A percentile compares a stretch with the other conserved stretches of the same genome.
Evolutionary conservation across 2,113 vertebrate genomes (phyloP).

Genomic region (Ellobius talpinus): DNA sequence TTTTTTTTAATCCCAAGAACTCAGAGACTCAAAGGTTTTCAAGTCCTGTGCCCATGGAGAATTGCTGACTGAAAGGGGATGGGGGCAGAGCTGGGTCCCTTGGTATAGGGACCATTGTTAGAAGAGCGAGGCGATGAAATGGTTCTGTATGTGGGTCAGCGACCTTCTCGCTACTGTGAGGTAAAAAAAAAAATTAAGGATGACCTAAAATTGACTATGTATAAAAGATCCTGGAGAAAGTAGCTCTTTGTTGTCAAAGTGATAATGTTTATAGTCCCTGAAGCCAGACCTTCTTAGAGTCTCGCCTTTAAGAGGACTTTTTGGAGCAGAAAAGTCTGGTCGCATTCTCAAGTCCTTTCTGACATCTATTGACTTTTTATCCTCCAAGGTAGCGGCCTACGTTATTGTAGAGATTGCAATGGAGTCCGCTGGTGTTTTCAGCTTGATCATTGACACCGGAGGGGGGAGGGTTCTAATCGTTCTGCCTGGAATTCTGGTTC

Average conservation of each 20-base stretch:
- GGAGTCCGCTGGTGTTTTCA: constrained; percentile 68
- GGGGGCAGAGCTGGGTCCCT: constrained; percentile 84
- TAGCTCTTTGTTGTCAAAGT: constrained; percentile 86
- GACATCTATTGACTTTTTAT: constrained; percentile 87
- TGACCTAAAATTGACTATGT: constrained; percentile 89
- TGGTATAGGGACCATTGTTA: constrained; percentile 87
- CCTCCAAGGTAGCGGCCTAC: constrained; percentile 81
- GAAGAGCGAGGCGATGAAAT: constrained; percentile 86
- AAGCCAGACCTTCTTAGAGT: constrained; percentile 86
- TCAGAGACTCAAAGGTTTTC: constrained; percentile 89
- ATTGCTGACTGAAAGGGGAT: constrained; percentile 84
- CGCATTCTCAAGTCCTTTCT: constrained; percentile 82
- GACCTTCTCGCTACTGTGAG: constrained; percentile 87
- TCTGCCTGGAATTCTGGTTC: constrained; percentile 44
- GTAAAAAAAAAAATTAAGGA: constrained; percentile 87
- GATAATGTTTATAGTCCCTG: constrained; percentile 86
- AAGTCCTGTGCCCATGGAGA: constrained; percentile 88
- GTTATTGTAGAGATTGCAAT: constrained; percentile 78
- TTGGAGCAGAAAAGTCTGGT: constrained; percentile 83
- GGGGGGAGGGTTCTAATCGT: constrained; percentile 35
- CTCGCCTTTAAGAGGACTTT: constrained; percentile 85
- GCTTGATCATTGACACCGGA: constrained; percentile 63
- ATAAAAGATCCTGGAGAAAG: constrained; percentile 81
- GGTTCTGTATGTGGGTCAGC: constrained; percentile 88
- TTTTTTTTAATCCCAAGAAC: constrained; percentile 88